Evolutionary conservation across 1,140 invertebrate species (phyloP).

Genomic region (Bombus consobrinus): DNA sequence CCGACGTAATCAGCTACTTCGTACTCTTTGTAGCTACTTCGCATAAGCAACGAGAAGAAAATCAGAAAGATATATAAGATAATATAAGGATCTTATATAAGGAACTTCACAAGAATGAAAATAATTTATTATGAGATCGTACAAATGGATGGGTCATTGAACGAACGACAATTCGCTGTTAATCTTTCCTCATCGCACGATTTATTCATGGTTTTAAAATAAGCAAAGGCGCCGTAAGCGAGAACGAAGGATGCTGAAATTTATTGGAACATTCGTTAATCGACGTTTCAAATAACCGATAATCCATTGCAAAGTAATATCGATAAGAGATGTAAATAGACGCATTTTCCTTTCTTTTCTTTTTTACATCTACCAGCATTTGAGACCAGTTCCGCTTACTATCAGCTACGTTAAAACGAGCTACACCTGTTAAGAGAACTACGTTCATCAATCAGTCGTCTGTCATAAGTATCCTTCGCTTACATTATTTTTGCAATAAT

Average conservation of each 20-base stretch:
- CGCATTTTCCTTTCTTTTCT: neutral
- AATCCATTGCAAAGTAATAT: neutral
- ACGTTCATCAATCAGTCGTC: neutral
- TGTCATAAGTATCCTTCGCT: neutral
- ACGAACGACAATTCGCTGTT: neutral
- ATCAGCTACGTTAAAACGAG: neutral
- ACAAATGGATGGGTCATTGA: neutral
- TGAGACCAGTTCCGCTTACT: neutral
- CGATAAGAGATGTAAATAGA: neutral
- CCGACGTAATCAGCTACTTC: too few species aligned
- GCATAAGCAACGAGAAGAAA: too few species aligned
- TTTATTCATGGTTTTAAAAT: neutral
- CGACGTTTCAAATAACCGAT: neutral
- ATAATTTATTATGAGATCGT: neutral
- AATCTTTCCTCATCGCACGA: neutral
- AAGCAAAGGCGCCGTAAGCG: neutral
- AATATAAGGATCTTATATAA: too few species aligned
- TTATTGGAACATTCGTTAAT: neutral
- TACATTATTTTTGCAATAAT: neutral
- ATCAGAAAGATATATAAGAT: neutral
- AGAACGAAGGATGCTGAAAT: neutral
- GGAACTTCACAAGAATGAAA: neutral
- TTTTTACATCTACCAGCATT: neutral
- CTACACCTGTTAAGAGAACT: neutral
- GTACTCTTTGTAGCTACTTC: neutral